Conservation (phyloP, 2,113 vertebrate genomes). For the Callocephalon fimbriatum region DNA sequence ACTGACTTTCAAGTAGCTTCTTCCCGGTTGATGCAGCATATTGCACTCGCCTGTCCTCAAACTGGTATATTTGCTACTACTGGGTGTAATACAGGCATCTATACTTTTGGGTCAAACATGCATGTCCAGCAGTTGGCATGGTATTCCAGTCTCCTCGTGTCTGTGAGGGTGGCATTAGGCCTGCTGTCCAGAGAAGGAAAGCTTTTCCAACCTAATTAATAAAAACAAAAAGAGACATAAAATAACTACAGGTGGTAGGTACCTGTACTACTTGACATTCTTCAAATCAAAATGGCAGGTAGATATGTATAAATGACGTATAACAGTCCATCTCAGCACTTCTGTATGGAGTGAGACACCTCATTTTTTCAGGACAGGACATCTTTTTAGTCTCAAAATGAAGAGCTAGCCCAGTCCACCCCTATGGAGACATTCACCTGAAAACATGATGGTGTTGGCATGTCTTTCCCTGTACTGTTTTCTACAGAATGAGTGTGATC, state of each 20-base stretch:
- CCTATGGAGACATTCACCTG: background rate
- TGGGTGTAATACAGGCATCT: background rate
- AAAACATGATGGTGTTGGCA: accelerated
- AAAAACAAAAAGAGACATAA: background rate
- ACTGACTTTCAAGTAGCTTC: background rate
- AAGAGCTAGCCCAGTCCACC: background rate
- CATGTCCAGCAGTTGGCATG: background rate
- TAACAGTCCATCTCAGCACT: background rate
- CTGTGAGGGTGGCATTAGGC: background rate
- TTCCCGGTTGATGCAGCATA: background rate
- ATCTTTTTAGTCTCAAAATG: background rate
- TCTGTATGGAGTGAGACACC: accelerated
- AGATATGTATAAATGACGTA: background rate
- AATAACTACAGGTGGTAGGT: background rate
- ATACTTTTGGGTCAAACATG: background rate
- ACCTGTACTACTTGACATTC: background rate
- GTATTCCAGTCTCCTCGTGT: accelerated
- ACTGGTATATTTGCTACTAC: background rate
- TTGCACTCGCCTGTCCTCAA: background rate
- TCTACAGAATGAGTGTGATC: background rate
- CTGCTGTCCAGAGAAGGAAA: background rate
- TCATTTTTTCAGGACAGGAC: background rate
- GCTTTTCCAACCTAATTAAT: background rate
- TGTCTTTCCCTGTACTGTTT: background rate
- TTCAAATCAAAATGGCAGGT: background rate